Percentiles rank a stretch among this genome's conserved stretches.
Evolutionary conservation across 1,140 invertebrate species (phyloP).

Genomic region (Tetraneura akinire): DNA sequence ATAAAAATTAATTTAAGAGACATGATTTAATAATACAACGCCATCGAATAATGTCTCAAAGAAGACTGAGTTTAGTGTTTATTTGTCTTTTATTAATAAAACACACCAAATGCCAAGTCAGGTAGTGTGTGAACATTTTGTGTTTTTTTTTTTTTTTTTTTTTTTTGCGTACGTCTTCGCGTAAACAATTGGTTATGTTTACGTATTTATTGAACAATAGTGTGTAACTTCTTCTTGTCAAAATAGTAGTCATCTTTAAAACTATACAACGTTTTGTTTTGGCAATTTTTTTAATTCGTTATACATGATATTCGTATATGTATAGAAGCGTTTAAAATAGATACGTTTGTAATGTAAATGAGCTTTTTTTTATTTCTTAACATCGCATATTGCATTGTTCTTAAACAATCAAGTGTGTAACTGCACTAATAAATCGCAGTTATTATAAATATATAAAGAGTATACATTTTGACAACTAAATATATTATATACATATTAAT

Average conservation of each 20-base stretch:
- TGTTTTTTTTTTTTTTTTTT: background rate
- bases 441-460: too few relatives aligned
- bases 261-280: conserved; percentile 9
- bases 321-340: background rate
- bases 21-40: conserved; percentile 11
- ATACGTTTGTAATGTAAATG: conserved; percentile 24
- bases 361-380: background rate
- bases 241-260: conserved; percentile 31
- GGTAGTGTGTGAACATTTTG: conserved; percentile 23
- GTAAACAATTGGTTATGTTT: conserved; percentile 13
- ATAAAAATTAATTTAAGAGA: background rate
- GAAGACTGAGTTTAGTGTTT: conserved; percentile 18
- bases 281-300: conserved; percentile 23
- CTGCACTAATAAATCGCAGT: too few relatives aligned
- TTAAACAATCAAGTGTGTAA: background rate
- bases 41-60: background rate
- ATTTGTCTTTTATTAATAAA: conserved; percentile 30
- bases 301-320: background rate
- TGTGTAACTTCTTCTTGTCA: background rate
- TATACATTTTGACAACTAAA: too few relatives aligned
- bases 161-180: background rate
- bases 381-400: background rate
- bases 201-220: background rate
- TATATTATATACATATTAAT: too few relatives aligned
- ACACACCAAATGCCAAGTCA: conserved; percentile 20